Evolutionary conservation across 2,113 vertebrate species (phyloP).

Genomic region (Melanostigma gelatinosum): DNA sequence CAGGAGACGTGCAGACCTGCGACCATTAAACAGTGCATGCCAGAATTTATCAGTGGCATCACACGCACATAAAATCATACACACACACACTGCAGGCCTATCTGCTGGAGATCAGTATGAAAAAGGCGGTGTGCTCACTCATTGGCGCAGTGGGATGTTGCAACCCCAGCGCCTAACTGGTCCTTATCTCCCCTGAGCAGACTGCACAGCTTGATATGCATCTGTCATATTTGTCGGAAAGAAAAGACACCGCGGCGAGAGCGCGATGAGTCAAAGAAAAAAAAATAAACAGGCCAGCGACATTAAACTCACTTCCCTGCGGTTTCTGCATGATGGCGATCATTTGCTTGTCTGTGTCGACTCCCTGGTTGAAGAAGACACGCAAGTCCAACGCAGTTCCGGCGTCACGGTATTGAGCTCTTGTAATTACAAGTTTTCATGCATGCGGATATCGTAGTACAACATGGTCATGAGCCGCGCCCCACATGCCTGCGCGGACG

Average conservation of each 20-base stretch:
- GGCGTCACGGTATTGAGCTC: background rate
- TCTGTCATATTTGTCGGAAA: constrained; percentile 86
- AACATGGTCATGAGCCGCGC: constrained; percentile 15
- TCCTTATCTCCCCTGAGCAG: constrained; percentile 84
- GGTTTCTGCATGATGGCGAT: constrained; percentile 68
- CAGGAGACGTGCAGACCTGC: constrained; percentile 34
- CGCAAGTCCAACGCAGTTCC: background rate
- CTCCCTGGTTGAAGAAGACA: constrained; percentile 22
- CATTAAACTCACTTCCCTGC: constrained; percentile 71
- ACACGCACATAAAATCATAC: constrained; percentile 12
- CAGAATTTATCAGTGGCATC: constrained; percentile 82
- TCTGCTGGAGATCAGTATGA: constrained; percentile 81
- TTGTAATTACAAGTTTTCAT: constrained; percentile 10
- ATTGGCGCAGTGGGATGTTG: constrained; percentile 84
- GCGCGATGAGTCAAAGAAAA: constrained; percentile 71
- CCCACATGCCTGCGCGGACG: constrained; percentile 39
- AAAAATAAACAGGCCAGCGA: constrained; percentile 61
- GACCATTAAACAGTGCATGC: constrained; percentile 57
- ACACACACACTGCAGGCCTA: constrained; percentile 64
- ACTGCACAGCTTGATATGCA: constrained; percentile 84
- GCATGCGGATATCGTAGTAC: background rate
- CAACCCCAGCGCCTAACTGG: constrained; percentile 83
- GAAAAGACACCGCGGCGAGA: constrained; percentile 80
- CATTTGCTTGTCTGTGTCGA: constrained; percentile 46
- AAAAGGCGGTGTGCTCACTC: constrained; percentile 80